Evolutionary conservation across 2,888 invertebrate genomes (phyloP), one percentile per base, ranked within the genome.

Genomic region (Plusia festucae): DNA sequence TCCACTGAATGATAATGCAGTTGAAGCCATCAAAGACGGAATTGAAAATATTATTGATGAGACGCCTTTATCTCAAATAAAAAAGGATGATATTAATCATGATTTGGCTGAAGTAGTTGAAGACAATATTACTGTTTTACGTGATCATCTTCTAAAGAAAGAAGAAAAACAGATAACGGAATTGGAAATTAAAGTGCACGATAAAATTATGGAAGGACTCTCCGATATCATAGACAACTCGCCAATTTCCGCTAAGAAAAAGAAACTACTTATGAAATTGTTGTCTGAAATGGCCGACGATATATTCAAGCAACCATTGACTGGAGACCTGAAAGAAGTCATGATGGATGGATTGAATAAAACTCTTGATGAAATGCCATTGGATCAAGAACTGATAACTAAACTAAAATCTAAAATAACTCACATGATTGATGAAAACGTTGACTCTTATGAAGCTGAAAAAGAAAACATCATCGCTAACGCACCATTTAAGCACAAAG

Each of bases 1-100:
- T 5, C 34, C 51, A 1, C 16, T 55, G 11, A 27, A 55, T 2
- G 18, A 22, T 15, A 11, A 60, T 18, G 34, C 44, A 20, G 16
- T 9, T 20, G 30, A 51, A 4, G 11, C 16, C 7, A 13, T 65
- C 1, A 65, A 46, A 40, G 30, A 53, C 9, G 20, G 30, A 11
- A 70, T 82, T n/a, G 55, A 74, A 34, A 64, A 78, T 22, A 46
- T 79, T 4, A 53, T 66, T 18, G 53, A 79, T 27, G 60, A 61
- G 40, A 44, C 64, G 30, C 16, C 63, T 7, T 32, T 69, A 11
- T 16, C 66, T 6, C 68, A 30, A 55, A 63, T 64, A 0, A 68
- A 73, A 52, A 78, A 67, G 44, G 63, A 69, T 24, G 56, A 58
- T 32, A 61, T 70, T 2, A 71, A 71, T 54, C 65, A 52, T 6